These are phyloP conservation scores for Drosophila sordidapex DNA, from an alignment of 2,888 invertebrate genomes.

Conservation along the genomic window DNA sequence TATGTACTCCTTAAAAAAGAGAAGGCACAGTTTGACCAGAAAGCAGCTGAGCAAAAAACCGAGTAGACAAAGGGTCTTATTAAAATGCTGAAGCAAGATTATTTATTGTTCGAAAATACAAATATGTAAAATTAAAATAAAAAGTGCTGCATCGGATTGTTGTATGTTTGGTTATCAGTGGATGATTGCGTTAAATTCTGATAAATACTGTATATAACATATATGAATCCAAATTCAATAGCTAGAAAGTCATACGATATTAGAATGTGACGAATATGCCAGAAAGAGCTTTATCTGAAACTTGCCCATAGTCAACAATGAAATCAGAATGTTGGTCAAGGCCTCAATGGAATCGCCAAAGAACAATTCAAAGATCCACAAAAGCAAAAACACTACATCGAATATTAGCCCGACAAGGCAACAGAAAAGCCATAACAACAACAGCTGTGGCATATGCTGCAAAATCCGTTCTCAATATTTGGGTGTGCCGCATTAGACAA, in stretches of 20 bases:
- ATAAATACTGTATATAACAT: constrained; percentile 59
- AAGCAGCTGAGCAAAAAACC: not conserved
- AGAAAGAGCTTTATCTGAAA: not conserved
- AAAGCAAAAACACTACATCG: constrained; percentile 46
- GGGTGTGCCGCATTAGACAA: not conserved
- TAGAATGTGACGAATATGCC: not conserved
- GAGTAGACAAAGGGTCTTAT: not conserved
- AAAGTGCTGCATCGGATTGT: constrained; percentile 5
- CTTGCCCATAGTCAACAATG: constrained; percentile 61
- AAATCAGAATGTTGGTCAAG: constrained; percentile 66
- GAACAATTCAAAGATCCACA: constrained; percentile 52
- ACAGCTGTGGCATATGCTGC: constrained; percentile 48
- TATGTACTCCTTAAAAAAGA: constrained; percentile 5
- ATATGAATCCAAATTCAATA: constrained; percentile 63
- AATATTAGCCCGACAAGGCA: constrained; percentile 47
- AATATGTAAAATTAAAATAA: constrained; percentile 25
- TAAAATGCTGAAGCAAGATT: not conserved
- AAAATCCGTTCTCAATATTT: constrained; percentile 1
- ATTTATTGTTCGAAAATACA: constrained; percentile 23
- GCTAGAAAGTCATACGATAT: constrained; percentile 9
- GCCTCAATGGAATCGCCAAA: constrained; percentile 62
- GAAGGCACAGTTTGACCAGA: not conserved
- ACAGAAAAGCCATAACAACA: constrained; percentile 60
- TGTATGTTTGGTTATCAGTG: not conserved
- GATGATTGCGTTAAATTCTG: constrained; percentile 16